Evolutionary conservation across 2,113 vertebrate species (phyloP), one percentile per base, ranked within the genome.

Genomic region (Triplophysa siluroides): DNA sequence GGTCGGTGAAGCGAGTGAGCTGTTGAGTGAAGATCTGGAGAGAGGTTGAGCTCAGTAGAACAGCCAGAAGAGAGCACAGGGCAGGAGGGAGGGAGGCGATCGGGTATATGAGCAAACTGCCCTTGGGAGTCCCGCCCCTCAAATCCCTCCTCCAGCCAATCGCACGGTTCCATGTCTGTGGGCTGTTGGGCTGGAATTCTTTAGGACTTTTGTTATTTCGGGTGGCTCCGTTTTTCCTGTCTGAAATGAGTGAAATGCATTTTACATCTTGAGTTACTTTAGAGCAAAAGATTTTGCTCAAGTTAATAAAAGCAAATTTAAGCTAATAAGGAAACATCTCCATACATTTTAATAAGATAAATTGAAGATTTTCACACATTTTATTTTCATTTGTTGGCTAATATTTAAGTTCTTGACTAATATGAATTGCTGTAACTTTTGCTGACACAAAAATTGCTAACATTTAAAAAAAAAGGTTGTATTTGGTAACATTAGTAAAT

Each of bases 21-120:
- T n/a, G 64, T 38, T 80, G 80, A 86, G 78, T 76, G 72, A 89
- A 83, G 83, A 65, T 85, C 85, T 82, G 81, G 82, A 86, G 76
- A 78, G 83, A 78, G 80, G 61, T 69, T 77, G 76, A 91, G 85
- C 86, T 84, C 88, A 90, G 85, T 88, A 86, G 91, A 67, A 76
- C 84, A 90, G 89, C 86, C 89, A 91, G 87, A 83, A 69, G 61
- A 77, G 38, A 72, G 61, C 80, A 79, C 73, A 73, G 77, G 71
- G 60, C 47, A 79, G 61, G 12, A 71, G 66, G 89, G 82, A 91
- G 77, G 69, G 80, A 87, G 83, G 85, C 66, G 41, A 58, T 82
- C 78, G 14, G 80, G 88, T 82, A 92, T 93, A 89, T 93, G 93
- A 87, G 83, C 87, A 79, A 81, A 75, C 78, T 81, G 87, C 82